These are phyloP conservation scores for Notolepis coatsorum DNA, from an alignment of 2,797 vertebrate species.

Conservation along the genomic window DNA sequence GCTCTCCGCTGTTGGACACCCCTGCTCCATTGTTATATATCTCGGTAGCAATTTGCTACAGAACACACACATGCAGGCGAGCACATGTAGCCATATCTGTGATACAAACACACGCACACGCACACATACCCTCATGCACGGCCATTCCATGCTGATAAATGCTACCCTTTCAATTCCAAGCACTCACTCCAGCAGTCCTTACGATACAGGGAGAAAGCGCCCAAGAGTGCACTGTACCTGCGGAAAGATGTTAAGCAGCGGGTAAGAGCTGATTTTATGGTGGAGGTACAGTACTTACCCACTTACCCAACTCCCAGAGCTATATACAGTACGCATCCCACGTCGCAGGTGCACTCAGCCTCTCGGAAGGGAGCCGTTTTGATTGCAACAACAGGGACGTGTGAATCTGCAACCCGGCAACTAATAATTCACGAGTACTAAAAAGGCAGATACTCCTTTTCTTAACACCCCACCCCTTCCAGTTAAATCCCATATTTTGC, in stretches of 20 bases:
- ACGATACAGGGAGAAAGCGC: not conserved
- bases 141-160: conserved; percentile 8
- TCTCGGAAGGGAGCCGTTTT: conserved; percentile 15
- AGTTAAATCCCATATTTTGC: conserved; percentile 38
- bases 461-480: conserved; percentile 11
- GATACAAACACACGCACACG: not conserved
- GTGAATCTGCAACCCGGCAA: conserved; percentile 19
- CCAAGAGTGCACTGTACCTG: not conserved
- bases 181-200: not conserved
- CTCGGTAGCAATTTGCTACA: conserved; percentile 35
- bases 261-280: conserved; percentile 20
- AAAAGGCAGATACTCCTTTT: conserved; percentile 26
- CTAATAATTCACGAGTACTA: conserved; percentile 42
- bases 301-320: conserved; percentile 2
- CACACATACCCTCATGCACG: not conserved
- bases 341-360: conserved; percentile 13
- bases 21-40: conserved; percentile 34
- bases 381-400: conserved; percentile 23
- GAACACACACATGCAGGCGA: conserved; percentile 4
- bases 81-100: not conserved
- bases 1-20: conserved; percentile 11
- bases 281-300: too few relatives aligned
- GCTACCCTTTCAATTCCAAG: conserved; percentile 2
- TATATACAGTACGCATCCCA: conserved; percentile 7
- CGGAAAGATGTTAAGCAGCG: not conserved